These are phyloP conservation scores for Aphidius gifuensis DNA, from an alignment of 1,140 invertebrate genomes.

Conservation along the genomic window DNA sequence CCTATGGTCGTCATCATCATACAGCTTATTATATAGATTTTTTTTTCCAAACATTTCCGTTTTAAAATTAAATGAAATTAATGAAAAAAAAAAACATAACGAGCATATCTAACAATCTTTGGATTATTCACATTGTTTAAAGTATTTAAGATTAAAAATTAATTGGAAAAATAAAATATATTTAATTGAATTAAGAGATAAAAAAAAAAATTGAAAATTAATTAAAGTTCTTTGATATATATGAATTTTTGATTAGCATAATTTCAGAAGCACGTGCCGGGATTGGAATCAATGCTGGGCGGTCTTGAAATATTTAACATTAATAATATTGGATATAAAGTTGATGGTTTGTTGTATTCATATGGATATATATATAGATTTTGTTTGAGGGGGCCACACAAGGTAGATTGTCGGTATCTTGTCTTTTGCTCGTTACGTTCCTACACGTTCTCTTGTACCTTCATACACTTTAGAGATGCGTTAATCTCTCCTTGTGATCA, in stretches of 20 bases:
- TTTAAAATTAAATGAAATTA: no score
- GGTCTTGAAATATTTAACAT: conserved; percentile 1
- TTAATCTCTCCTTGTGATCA: conserved; percentile 42
- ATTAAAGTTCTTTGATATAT: no score
- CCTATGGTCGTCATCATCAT: not conserved
- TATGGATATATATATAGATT: not conserved
- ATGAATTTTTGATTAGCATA: no score
- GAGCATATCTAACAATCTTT: no score
- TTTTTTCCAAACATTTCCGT: not conserved
- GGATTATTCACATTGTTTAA: no score
- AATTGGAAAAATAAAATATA: no score
- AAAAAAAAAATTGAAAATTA: no score
- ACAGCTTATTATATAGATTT: not conserved
- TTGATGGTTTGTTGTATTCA: not conserved
- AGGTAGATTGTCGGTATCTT: conserved; percentile 1
- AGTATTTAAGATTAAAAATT: no score
- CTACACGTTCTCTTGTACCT: conserved; percentile 21
- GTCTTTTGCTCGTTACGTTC: conserved; percentile 27
- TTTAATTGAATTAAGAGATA: no score
- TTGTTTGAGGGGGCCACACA: not conserved
- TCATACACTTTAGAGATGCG: conserved; percentile 21
- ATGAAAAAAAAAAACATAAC: no score
- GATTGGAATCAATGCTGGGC: conserved; percentile 5
- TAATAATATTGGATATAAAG: not conserved
- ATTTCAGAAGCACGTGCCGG: conserved; percentile 1